Evolutionary conservation across 2,888 invertebrate genomes (phyloP).

Genomic region (Marronus borbonicus): DNA sequence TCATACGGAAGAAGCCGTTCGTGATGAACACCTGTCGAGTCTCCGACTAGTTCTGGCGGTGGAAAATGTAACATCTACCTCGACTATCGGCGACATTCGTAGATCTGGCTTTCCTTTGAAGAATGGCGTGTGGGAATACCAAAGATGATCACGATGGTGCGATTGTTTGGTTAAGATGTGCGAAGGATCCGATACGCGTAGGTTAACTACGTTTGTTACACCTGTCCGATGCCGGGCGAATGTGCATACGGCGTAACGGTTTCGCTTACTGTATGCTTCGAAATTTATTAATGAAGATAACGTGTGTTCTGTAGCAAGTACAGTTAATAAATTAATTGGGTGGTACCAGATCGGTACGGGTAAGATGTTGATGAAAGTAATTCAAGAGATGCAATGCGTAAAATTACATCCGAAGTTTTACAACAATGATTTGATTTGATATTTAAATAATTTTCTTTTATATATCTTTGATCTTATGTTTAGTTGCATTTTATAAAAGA

Average conservation of each 20-base stretch:
- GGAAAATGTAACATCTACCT: neutral
- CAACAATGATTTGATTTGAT: too few species aligned
- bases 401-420: neutral
- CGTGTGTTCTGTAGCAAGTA: neutral
- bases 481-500: too few species aligned
- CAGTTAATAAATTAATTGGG: slow-evolving; percentile 24
- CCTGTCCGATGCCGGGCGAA: neutral
- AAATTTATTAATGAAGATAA: slow-evolving; percentile 16
- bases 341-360: neutral
- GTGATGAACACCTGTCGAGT: too few species aligned
- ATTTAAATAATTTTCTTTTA: too few species aligned
- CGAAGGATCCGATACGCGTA: neutral
- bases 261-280: slow-evolving; percentile 13
- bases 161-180: slow-evolving; percentile 4
- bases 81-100: too few species aligned
- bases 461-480: too few species aligned
- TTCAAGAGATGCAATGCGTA: neutral
- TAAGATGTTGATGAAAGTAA: neutral
- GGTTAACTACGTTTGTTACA: too few species aligned
- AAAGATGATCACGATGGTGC: too few species aligned
- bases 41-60: too few species aligned
- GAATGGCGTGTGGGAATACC: too few species aligned
- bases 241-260: slow-evolving; percentile 13
- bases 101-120: too few species aligned
- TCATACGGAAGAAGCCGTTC: too few species aligned